Evolutionary conservation across 2,888 invertebrate genomes (phyloP).

Genomic region (Cataglyphis cursor): DNA sequence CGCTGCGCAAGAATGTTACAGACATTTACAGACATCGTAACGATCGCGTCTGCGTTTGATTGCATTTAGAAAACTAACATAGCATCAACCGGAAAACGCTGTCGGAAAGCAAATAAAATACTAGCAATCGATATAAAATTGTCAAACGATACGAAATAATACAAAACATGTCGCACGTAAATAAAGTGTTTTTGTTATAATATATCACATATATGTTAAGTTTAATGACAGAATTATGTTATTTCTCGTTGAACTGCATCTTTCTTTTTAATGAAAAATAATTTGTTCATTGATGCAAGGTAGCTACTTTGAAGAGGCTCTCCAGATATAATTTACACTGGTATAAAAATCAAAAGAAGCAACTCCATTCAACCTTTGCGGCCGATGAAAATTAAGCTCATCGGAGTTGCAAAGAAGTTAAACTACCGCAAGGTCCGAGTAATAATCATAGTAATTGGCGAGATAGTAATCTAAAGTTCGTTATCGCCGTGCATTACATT

Average conservation of each 20-base stretch:
- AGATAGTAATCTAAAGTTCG: slow-evolving; percentile 52
- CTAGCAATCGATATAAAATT: slow-evolving; percentile 4
- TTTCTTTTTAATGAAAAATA: slow-evolving; percentile 20
- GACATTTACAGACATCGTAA: slow-evolving; percentile 24
- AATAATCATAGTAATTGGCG: slow-evolving; percentile 37
- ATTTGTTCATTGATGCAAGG: slow-evolving; percentile 18
- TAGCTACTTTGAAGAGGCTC: slow-evolving; percentile 6
- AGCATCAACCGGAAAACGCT: not conserved
- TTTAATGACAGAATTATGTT: not conserved
- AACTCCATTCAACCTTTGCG: slow-evolving; percentile 26
- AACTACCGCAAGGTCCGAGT: slow-evolving; percentile 34
- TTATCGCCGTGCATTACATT: slow-evolving; percentile 52
- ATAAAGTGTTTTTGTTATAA: not conserved
- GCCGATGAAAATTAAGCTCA: slow-evolving; percentile 44
- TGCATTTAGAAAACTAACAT: not conserved
- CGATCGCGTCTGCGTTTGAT: slow-evolving; percentile 25
- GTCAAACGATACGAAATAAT: not conserved
- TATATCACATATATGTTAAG: not conserved
- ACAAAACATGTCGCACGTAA: slow-evolving; percentile 1
- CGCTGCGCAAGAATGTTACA: slow-evolving; percentile 10
- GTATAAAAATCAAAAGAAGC: not conserved
- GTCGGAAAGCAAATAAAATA: slow-evolving; percentile 17
- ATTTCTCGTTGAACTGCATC: not conserved
- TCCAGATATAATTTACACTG: slow-evolving; percentile 20
- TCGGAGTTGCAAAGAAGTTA: slow-evolving; percentile 45